Conservation (phyloP, 1,140 invertebrate genomes). For the Lordiphosa mommai region DNA sequence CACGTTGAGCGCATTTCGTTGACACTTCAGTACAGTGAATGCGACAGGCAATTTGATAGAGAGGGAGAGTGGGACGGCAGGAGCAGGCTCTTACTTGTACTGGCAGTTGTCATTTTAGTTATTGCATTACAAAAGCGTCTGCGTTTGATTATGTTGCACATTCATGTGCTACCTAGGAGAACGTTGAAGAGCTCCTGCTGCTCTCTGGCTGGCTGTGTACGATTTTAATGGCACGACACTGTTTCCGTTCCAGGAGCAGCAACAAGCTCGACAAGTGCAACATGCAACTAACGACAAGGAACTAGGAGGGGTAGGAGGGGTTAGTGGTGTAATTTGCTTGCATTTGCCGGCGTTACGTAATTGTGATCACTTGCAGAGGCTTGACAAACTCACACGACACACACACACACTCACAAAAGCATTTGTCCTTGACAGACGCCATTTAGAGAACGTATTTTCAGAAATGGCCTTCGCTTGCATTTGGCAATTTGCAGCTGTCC, state of each 20-base stretch:
- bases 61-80: neutral
- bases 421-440: constrained; percentile 70
- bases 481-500: constrained; percentile 68
- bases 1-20: constrained; percentile 58
- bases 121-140: constrained; percentile 68
- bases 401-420: too few species aligned
- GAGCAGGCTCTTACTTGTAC: constrained; percentile 24
- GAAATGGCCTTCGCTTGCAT: constrained; percentile 54
- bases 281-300: constrained; percentile 53
- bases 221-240: constrained; percentile 72
- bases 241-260: constrained; percentile 61
- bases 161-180: constrained; percentile 33
- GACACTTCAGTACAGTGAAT: constrained; percentile 46
- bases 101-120: constrained; percentile 71
- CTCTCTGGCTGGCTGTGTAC: constrained; percentile 11
- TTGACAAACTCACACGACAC: constrained; percentile 64
- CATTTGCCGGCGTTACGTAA: constrained; percentile 50
- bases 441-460: constrained; percentile 59
- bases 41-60: constrained; percentile 3
- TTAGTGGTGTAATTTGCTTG: constrained; percentile 58
- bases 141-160: constrained; percentile 67
- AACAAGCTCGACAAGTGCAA: constrained; percentile 51
- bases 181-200: constrained; percentile 26
- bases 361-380: constrained; percentile 63
- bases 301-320: neutral